These are phyloP conservation scores for Maniola jurtina DNA, from an alignment of 1,140 invertebrate species.

Conservation along the genomic window DNA sequence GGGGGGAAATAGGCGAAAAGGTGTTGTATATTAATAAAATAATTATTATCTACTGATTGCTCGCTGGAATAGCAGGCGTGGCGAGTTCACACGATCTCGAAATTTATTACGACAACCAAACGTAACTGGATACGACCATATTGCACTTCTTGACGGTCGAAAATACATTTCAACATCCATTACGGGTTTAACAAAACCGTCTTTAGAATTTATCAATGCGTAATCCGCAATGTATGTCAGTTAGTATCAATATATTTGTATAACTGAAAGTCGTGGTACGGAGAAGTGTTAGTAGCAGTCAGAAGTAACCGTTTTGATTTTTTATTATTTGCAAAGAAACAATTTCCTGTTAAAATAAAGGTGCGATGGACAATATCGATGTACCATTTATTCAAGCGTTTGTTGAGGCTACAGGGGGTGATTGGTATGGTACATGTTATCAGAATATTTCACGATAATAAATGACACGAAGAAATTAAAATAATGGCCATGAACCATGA, in stretches of 20 bases:
- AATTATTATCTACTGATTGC: slow-evolving; percentile 58
- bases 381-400: slow-evolving; percentile 21
- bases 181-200: neutral
- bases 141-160: neutral
- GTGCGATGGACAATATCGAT: slow-evolving; percentile 44
- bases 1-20: slow-evolving; percentile 48
- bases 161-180: slow-evolving; percentile 11
- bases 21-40: slow-evolving; percentile 62
- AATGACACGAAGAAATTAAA: neutral
- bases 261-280: neutral
- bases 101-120: slow-evolving; percentile 47
- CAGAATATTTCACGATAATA: neutral
- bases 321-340: slow-evolving; percentile 51
- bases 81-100: slow-evolving; percentile 52
- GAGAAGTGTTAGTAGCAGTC: slow-evolving; percentile 34
- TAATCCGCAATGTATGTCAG: slow-evolving; percentile 15
- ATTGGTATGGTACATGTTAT: slow-evolving; percentile 1
- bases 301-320: slow-evolving; percentile 38
- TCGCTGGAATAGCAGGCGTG: slow-evolving; percentile 50
- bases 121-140: slow-evolving; percentile 8
- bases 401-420: slow-evolving; percentile 22
- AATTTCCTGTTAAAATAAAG: slow-evolving; percentile 53
- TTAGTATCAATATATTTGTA: neutral
- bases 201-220: neutral
- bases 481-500: neutral